Conservation (phyloP, 2,888 invertebrate genomes). For the Gasteruption jaculator region DNA sequence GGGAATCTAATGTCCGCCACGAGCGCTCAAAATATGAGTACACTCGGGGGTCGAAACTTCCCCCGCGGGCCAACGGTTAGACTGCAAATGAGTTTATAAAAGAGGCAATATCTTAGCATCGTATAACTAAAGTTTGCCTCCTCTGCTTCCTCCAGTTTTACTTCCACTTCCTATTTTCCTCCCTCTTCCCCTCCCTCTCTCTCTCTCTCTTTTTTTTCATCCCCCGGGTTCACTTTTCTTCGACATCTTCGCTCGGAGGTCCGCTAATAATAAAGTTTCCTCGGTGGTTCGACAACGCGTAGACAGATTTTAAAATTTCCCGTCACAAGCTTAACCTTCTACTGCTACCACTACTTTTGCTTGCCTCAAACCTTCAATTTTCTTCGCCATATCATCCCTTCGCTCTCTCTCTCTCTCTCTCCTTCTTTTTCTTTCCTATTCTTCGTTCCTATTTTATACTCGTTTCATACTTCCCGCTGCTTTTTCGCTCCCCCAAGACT, state of each 20-base stretch:
- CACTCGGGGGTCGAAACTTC: slow-evolving; percentile 23
- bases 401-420: background rate
- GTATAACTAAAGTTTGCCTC: too few species aligned
- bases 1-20: too few species aligned
- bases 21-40: too few species aligned
- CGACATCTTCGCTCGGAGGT: slow-evolving; percentile 10
- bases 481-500: slow-evolving; percentile 42
- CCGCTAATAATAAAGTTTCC: slow-evolving; percentile 52
- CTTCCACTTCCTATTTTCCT: slow-evolving; percentile 11
- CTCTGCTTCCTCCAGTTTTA: too few species aligned
- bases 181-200: slow-evolving; percentile 23
- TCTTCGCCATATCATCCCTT: slow-evolving; percentile 4
- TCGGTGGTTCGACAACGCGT: slow-evolving; percentile 51
- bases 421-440: slow-evolving; percentile 5
- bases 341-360: slow-evolving; percentile 15
- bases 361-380: too few species aligned
- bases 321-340: slow-evolving; percentile 41
- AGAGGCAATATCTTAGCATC: slow-evolving; percentile 48
- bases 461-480: slow-evolving; percentile 5
- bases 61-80: slow-evolving; percentile 25
- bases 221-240: too few species aligned
- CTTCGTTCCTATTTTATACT: slow-evolving; percentile 5
- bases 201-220: slow-evolving; percentile 13
- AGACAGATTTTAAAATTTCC: slow-evolving; percentile 53
- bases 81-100: slow-evolving; percentile 52